Evolutionary conservation across 2,888 invertebrate genomes (phyloP).

Genomic region (Ashinkailepas kermadecensis): DNA sequence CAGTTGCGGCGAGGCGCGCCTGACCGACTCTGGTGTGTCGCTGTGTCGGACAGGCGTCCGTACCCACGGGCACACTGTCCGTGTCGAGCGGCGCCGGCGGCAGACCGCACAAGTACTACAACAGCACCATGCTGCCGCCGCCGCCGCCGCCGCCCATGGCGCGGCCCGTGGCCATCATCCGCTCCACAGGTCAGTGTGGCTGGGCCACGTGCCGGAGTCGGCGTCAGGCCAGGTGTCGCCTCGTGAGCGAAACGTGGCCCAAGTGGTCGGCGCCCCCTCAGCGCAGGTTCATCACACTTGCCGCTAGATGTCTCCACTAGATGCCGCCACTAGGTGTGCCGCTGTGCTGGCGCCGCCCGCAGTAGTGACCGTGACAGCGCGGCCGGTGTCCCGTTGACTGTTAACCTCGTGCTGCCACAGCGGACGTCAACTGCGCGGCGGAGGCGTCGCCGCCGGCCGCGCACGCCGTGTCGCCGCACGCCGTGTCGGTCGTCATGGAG

Average conservation of each 20-base stretch:
- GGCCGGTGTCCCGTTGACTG: too few relatives aligned
- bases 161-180: slow-evolving; percentile 88
- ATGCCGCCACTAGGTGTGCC: too few relatives aligned
- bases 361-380: too few relatives aligned
- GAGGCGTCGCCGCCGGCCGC: background rate
- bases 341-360: too few relatives aligned
- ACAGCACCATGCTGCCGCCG: slow-evolving; percentile 84
- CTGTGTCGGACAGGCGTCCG: slow-evolving; percentile 48
- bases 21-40: slow-evolving; percentile 37
- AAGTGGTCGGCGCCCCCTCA: too few relatives aligned
- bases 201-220: too few relatives aligned
- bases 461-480: slow-evolving; percentile 11
- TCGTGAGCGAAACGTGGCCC: too few relatives aligned
- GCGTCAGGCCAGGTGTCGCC: too few relatives aligned
- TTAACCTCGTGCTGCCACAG: background rate
- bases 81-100: slow-evolving; percentile 7
- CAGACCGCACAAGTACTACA: slow-evolving; percentile 21
- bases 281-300: too few relatives aligned
- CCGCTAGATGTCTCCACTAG: too few relatives aligned
- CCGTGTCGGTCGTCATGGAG: slow-evolving; percentile 24
- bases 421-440: slow-evolving; percentile 14
- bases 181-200: slow-evolving; percentile 64
- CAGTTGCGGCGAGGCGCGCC: slow-evolving; percentile 31
- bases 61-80: slow-evolving; percentile 32
- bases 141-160: slow-evolving; percentile 94